Conservation (phyloP, 2,797 vertebrate genomes). For the Clamator glandarius region DNA sequence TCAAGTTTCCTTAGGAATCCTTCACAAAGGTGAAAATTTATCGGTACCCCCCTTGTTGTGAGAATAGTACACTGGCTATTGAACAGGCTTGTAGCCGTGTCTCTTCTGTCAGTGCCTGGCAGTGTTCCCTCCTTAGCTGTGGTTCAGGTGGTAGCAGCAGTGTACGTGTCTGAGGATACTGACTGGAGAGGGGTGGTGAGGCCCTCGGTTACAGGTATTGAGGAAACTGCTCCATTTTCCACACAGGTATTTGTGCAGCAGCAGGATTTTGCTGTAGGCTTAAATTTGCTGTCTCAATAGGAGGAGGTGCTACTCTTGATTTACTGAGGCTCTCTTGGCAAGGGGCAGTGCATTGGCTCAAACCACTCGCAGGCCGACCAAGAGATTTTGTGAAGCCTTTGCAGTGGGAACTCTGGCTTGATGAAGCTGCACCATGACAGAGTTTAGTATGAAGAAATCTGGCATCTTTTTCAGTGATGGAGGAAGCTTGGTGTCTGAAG, state of each 20-base stretch:
- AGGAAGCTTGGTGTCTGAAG: background rate
- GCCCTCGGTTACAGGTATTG: background rate
- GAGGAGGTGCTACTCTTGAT: rapidly evolving
- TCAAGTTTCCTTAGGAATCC: background rate
- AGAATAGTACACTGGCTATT: rapidly evolving
- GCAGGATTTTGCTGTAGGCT: background rate
- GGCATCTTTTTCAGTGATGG: background rate
- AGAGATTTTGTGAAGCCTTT: background rate
- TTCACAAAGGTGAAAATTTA: background rate
- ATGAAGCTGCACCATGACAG: conserved; percentile 7
- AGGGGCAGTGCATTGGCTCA: rapidly evolving
- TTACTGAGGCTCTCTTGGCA: rapidly evolving
- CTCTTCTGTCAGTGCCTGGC: background rate
- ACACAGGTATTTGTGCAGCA: background rate
- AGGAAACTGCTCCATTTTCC: background rate
- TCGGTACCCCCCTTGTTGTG: background rate
- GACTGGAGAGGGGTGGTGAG: too few relatives aligned
- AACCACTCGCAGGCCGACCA: background rate
- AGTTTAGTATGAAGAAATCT: background rate
- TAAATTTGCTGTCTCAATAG: background rate
- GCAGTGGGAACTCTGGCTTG: background rate
- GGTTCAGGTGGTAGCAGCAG: background rate
- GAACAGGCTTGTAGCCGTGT: background rate
- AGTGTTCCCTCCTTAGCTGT: background rate
- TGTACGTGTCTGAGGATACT: rapidly evolving